These are phyloP conservation scores for Siniperca knerii DNA, from an alignment of 2,113 vertebrate genomes.

Conservation along the genomic window DNA sequence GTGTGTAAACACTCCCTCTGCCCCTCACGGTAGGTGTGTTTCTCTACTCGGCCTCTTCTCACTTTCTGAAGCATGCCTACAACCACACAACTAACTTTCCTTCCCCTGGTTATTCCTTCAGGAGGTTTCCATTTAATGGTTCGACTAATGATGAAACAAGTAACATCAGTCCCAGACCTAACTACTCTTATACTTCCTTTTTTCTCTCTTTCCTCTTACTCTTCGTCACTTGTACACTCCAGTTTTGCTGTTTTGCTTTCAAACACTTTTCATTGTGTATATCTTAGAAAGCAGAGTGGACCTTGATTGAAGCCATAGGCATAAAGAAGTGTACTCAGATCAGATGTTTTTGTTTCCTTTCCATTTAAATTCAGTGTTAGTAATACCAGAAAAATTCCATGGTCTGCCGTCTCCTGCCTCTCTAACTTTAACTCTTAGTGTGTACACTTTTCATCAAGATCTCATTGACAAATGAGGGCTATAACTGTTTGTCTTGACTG, in stretches of 20 bases:
- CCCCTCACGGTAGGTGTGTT: not conserved
- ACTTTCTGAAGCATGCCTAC: constrained; percentile 37
- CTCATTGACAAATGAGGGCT: constrained; percentile 77
- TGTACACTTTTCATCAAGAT: constrained; percentile 38
- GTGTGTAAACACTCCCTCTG: constrained; percentile 12
- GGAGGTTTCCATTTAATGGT: not conserved
- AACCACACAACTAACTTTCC: constrained; percentile 6
- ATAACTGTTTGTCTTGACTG: constrained; percentile 65
- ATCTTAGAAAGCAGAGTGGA: constrained; percentile 33
- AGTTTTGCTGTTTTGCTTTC: constrained; percentile 28
- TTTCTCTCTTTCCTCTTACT: not conserved
- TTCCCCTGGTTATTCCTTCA: constrained; percentile 12
- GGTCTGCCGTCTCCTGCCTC: constrained; percentile 11
- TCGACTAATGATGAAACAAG: not conserved
- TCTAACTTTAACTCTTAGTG: constrained; percentile 24
- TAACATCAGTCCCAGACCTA: not conserved
- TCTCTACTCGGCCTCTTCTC: constrained; percentile 9
- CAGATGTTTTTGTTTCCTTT: constrained; percentile 13
- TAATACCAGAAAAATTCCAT: constrained; percentile 3
- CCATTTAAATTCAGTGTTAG: constrained; percentile 6
- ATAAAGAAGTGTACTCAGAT: constrained; percentile 7
- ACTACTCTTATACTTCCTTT: constrained; percentile 3
- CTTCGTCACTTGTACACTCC: constrained; percentile 30
- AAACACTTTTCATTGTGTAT: constrained; percentile 16
- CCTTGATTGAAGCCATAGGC: constrained; percentile 43